Conservation (phyloP, 64 coral and sea anemone genomes). For the Cladopsammia gracilis region DNA sequence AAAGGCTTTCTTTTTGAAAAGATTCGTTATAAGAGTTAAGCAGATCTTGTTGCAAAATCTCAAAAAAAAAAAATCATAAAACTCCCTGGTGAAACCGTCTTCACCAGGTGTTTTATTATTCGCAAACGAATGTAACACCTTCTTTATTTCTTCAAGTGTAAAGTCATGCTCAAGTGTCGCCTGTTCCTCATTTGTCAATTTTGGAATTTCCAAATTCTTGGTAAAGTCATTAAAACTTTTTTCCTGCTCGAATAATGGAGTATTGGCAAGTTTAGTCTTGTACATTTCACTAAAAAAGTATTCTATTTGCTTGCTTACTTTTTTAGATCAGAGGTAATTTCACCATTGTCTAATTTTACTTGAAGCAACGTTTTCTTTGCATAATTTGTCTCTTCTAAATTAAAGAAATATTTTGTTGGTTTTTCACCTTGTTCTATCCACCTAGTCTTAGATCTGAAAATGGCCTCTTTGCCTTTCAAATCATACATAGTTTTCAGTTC, state of each 20-base stretch:
- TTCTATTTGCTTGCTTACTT: background rate
- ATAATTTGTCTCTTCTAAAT: background rate
- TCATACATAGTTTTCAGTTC: background rate
- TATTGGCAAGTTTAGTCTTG: background rate
- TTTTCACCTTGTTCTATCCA: background rate
- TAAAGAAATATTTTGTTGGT: background rate
- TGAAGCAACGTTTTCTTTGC: background rate
- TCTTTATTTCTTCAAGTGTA: conserved; percentile 1
- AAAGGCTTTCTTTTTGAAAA: background rate
- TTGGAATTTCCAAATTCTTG: background rate
- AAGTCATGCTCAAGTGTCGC: background rate
- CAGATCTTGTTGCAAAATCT: too few relatives aligned
- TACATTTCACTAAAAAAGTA: background rate
- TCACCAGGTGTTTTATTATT: background rate
- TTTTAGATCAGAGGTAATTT: background rate
- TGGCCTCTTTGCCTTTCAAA: background rate
- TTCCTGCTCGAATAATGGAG: background rate
- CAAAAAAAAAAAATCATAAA: background rate
- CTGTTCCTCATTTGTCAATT: background rate
- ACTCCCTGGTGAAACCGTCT: background rate
- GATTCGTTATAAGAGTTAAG: background rate
- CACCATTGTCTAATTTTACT: too few relatives aligned
- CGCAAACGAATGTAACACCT: background rate
- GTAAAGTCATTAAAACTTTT: background rate
- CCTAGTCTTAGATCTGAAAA: background rate